These are phyloP conservation scores for Brachypterus glaber DNA, from an alignment of 2,888 invertebrate species.

Conservation along the genomic window DNA sequence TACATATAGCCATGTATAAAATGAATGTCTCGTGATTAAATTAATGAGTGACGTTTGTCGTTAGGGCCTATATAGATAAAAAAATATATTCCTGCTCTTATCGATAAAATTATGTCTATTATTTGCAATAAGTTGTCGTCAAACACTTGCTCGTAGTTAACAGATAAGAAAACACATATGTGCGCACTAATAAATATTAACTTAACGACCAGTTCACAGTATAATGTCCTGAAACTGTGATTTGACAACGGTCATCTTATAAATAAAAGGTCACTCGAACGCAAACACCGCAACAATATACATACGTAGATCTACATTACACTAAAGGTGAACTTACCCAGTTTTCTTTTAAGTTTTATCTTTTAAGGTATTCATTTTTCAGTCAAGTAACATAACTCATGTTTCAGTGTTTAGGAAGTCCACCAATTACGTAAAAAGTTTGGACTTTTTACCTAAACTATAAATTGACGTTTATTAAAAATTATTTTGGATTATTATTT, in stretches of 20 bases:
- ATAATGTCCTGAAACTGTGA: slow-evolving; percentile 4
- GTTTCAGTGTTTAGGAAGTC: not conserved
- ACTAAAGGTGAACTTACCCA: not conserved
- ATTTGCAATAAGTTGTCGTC: slow-evolving; percentile 25
- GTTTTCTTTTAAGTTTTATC: no score
- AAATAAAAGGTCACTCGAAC: not conserved
- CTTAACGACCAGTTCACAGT: slow-evolving; percentile 21
- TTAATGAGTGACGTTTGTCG: no score
- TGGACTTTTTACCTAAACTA: no score
- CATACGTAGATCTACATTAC: no score
- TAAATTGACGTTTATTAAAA: no score
- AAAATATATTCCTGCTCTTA: no score
- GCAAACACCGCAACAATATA: not conserved
- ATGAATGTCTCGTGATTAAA: no score
- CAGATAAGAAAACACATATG: slow-evolving; percentile 26
- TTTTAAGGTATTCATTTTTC: no score
- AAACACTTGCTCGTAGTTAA: slow-evolving; percentile 22
- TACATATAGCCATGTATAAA: no score
- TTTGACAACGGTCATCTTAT: slow-evolving; percentile 2
- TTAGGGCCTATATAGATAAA: no score
- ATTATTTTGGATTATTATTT: no score
- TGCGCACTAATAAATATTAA: slow-evolving; percentile 23
- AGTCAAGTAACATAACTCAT: no score
- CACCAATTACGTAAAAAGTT: not conserved
- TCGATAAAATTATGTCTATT: slow-evolving; percentile 19